Evolutionary conservation across 2,888 invertebrate species (phyloP).

Genomic region (Phymatocera aterrima): DNA sequence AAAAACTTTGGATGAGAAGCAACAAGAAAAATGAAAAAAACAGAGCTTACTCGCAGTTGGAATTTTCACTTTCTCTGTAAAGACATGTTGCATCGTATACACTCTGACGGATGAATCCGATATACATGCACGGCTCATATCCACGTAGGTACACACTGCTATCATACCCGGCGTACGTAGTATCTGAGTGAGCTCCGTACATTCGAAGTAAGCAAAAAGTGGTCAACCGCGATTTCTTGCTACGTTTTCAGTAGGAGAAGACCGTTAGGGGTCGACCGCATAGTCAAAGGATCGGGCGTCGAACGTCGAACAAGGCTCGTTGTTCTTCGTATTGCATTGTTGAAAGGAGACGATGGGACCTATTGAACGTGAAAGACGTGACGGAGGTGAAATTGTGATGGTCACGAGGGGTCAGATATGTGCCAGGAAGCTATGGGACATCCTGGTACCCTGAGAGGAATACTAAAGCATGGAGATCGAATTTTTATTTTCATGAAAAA

Average conservation of each 20-base stretch:
- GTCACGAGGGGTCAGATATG: slow-evolving; percentile 12
- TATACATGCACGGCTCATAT: slow-evolving; percentile 7
- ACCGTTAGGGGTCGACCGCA: slow-evolving; percentile 38
- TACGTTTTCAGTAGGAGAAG: slow-evolving; percentile 42
- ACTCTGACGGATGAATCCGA: not conserved
- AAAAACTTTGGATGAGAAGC: not conserved
- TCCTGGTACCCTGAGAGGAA: not conserved
- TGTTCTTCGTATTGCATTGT: slow-evolving; percentile 33
- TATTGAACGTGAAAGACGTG: slow-evolving; percentile 29
- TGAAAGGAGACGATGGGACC: not conserved
- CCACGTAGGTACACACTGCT: too few relatives aligned
- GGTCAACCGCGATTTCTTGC: slow-evolving; percentile 40
- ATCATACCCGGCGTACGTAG: slow-evolving; percentile 8
- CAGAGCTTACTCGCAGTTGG: not conserved
- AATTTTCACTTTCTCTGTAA: slow-evolving; percentile 15
- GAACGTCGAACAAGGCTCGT: slow-evolving; percentile 2
- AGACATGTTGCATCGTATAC: slow-evolving; percentile 13
- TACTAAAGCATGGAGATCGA: not conserved
- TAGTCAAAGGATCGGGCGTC: slow-evolving; percentile 20
- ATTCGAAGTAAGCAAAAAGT: slow-evolving; percentile 35
- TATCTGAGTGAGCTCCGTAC: slow-evolving; percentile 32
- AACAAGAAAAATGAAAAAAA: not conserved
- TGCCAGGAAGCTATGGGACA: not conserved
- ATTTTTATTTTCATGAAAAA: not conserved
- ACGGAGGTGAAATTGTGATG: not conserved